Conservation (phyloP, 1,140 invertebrate species). For the Coenobita brevimanus region DNA sequence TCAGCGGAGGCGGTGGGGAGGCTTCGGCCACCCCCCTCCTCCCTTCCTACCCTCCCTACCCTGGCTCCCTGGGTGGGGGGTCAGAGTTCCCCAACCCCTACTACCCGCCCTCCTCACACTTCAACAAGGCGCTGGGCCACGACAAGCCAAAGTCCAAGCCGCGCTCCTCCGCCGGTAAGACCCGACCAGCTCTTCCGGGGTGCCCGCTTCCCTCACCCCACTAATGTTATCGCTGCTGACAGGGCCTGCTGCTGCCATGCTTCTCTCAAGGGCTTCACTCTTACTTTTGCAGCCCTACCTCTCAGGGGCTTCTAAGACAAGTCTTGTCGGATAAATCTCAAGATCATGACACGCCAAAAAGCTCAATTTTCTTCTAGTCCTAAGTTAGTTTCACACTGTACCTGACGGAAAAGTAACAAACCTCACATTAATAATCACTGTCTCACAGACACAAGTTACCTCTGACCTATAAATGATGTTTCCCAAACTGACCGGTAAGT, state of each 20-base stretch:
- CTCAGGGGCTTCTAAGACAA: conserved; percentile 54
- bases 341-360: conserved; percentile 29
- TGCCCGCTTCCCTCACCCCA: not conserved
- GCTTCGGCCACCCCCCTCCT: conserved; percentile 62
- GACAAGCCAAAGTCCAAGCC: conserved; percentile 67
- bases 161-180: conserved; percentile 67
- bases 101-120: conserved; percentile 65
- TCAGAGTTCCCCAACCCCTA: conserved; percentile 66
- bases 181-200: conserved; percentile 24
- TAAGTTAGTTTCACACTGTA: no score
- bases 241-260: not conserved
- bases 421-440: no score
- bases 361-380: not conserved
- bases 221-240: not conserved
- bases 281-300: not conserved
- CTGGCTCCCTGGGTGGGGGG: conserved; percentile 58
- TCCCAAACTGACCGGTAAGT: no score
- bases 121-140: conserved; percentile 64
- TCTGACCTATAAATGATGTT: no score
- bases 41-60: conserved; percentile 62
- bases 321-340: conserved; percentile 38
- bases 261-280: not conserved
- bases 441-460: no score
- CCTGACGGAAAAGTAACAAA: no score
- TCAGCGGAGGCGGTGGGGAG: conserved; percentile 40